phyloP scores from a whole-genome alignment of 1,140 invertebrate species.

The Dreissena rostriformis region DNA sequence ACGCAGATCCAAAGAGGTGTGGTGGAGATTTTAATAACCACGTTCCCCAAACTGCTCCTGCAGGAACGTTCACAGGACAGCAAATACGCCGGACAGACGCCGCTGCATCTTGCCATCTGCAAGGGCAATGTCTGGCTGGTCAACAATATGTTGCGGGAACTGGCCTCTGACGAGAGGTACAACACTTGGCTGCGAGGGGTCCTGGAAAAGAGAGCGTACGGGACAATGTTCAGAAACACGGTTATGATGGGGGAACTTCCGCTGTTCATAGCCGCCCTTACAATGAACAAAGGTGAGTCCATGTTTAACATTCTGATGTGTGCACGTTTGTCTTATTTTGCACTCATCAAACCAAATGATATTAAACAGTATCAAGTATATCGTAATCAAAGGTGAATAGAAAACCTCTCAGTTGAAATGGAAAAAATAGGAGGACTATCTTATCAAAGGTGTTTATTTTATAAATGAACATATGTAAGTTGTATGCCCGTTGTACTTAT shows the following conservation, averaged over 20 bases:
- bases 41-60: constrained; percentile 54
- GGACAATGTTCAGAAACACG: constrained; percentile 64
- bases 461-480: background rate
- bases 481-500: too few relatives aligned
- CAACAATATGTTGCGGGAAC: background rate
- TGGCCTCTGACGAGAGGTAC: background rate
- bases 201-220: constrained; percentile 58
- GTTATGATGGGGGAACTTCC: constrained; percentile 73
- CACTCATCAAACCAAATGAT: background rate
- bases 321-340: background rate
- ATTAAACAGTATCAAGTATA: background rate
- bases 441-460: background rate
- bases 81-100: constrained; percentile 67
- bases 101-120: constrained; percentile 68
- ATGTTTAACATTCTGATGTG: background rate
- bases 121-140: constrained; percentile 61
- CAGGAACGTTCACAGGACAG: constrained; percentile 36
- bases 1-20: constrained; percentile 44
- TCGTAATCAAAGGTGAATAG: too few relatives aligned
- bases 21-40: constrained; percentile 36
- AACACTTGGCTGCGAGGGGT: constrained; percentile 34
- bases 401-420: too few relatives aligned
- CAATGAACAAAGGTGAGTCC: constrained; percentile 53
- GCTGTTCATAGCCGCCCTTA: constrained; percentile 66
- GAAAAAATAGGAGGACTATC: background rate